Percentiles rank a stretch among this genome's conserved stretches.
phyloP scores from a whole-genome alignment of 2,888 invertebrate species.

The Amitus sp. region DNA sequence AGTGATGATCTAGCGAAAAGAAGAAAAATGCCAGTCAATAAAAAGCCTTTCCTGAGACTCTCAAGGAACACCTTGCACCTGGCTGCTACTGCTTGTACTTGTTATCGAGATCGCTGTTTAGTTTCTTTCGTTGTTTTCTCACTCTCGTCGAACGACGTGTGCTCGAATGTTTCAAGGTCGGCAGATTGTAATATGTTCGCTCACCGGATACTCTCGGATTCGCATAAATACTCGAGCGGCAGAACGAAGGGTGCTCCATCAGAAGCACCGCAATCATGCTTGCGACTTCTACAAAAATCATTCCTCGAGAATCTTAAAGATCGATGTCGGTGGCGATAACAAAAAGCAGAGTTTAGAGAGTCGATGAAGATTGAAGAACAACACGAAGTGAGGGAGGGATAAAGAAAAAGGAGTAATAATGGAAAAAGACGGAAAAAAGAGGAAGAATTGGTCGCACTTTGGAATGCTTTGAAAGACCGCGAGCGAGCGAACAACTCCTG shows the following conservation, averaged over 20 bases:
- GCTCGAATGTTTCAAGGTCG: slow-evolving; percentile 21
- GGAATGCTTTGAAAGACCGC: slow-evolving; percentile 66
- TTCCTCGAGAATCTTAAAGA: background rate
- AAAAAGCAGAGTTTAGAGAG: slow-evolving; percentile 48
- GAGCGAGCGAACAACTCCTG: slow-evolving; percentile 45
- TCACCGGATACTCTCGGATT: background rate
- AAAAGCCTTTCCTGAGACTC: background rate
- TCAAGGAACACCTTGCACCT: slow-evolving; percentile 21
- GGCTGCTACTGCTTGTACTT: slow-evolving; percentile 16
- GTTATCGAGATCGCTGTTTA: slow-evolving; percentile 38
- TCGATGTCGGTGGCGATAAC: slow-evolving; percentile 32
- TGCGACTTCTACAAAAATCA: background rate
- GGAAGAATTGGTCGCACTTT: slow-evolving; percentile 57
- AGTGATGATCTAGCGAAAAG: slow-evolving; percentile 34
- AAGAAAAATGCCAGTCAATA: slow-evolving; percentile 26
- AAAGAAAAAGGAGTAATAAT: slow-evolving; percentile 24
- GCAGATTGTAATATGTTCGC: background rate
- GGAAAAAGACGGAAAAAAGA: slow-evolving; percentile 43
- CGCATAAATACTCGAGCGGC: background rate
- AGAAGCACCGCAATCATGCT: background rate
- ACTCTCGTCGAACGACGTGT: slow-evolving; percentile 20
- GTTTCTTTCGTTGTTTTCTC: slow-evolving; percentile 26
- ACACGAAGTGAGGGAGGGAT: slow-evolving; percentile 34
- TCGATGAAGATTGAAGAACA: slow-evolving; percentile 46
- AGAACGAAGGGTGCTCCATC: background rate